Evolutionary conservation across 2,113 vertebrate genomes (phyloP).

Genomic region (Cyanocitta stelleri): DNA sequence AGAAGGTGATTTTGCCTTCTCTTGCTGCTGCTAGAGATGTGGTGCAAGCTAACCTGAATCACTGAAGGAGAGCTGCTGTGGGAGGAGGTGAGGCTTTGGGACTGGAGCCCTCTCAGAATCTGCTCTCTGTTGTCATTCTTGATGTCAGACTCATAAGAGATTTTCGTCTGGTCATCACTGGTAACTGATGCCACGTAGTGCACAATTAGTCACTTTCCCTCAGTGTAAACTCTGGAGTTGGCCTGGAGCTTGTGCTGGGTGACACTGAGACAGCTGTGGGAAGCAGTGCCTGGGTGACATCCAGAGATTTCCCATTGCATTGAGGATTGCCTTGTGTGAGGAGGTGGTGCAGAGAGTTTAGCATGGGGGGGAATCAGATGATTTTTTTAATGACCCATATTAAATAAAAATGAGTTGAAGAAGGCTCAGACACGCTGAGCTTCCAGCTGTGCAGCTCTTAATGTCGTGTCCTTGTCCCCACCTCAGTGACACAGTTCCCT

Average conservation of each 20-base stretch:
- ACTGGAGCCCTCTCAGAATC: not conserved
- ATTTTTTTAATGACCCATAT: accelerated
- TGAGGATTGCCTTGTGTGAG: not conserved
- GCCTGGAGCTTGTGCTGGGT: not conserved
- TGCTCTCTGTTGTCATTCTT: not conserved
- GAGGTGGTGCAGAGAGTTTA: not conserved
- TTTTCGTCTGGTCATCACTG: not conserved
- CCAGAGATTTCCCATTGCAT: not conserved
- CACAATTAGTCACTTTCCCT: not conserved
- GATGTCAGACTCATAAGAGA: not conserved
- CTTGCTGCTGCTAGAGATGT: not conserved
- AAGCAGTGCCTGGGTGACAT: not conserved
- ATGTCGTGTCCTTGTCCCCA: not conserved
- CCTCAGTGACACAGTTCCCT: not conserved
- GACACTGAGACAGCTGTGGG: not conserved
- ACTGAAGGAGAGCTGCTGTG: not conserved
- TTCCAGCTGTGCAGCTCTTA: not conserved
- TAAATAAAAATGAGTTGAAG: not conserved
- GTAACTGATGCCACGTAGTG: not conserved
- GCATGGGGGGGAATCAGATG: no score
- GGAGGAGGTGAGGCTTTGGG: not conserved
- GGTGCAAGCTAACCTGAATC: not conserved
- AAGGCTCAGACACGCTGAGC: not conserved
- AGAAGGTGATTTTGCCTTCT: not conserved
- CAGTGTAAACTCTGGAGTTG: not conserved